Base-by-base conservation (phyloP, 2,888 invertebrate species). In the Pinctada fucata region DNA sequence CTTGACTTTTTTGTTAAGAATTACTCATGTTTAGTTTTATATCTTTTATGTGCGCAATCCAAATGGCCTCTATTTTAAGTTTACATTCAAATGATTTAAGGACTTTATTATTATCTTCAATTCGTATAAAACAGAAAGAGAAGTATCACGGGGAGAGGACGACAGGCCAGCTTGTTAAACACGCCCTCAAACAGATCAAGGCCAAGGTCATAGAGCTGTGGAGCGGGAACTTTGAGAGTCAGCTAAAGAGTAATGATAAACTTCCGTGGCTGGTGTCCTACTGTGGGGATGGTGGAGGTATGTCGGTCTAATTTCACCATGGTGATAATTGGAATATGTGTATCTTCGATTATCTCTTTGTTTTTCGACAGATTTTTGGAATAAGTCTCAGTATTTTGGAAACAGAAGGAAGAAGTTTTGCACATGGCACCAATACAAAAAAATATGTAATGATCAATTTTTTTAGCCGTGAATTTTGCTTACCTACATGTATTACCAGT, bases 71-170 rank as follows among this genome's bases (percentile, higher is more conserved):
- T 31, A 31, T 31, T 31, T 31, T 31, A 31, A 31, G 31, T 31
- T 31, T 31, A 31, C 31, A 31, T 31, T 31, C 31, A 31, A 31
- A 31, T 31, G 1, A 31, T 31, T 31, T 31, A 31, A 31, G 31
- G 31, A 31, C 31, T 31, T 31, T 31, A 31, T 31, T 31, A 31
- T 31, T 31, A 31, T 31, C 31, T 31, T 31, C 31, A 31, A 31
- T 31, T 31, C 31, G 0, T 1, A 31, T 31, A 31, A 31, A 31
- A 31, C 94, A 94, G 93, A 93, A 94, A 48, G 94, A 93, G 80
- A 93, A 93, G 85, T 96, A 95, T 90, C 91, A 93, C 65, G 95
- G 95, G 0, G 94, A 94, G 0, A 94, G 95, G 79, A 94, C 94
- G 2, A 91, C 94, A 3, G 94, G 95, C 5, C 93, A 94, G 1